Evolutionary conservation across 2,797 vertebrate species (phyloP).

Genomic region (Babyrousa celebensis): DNA sequence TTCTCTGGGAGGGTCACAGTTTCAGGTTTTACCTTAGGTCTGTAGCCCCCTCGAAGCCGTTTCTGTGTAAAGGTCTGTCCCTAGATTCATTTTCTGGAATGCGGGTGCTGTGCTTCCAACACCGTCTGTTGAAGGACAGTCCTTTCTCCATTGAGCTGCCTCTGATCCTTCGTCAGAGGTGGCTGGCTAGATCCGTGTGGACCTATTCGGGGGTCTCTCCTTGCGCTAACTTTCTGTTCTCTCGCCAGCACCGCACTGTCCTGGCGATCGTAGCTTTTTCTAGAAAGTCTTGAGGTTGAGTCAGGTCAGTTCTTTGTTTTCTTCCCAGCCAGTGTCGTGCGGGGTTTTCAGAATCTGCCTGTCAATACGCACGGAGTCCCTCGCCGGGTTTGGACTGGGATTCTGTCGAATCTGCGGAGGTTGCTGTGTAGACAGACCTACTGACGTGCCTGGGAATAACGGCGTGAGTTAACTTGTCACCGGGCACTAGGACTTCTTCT

Average conservation of each 20-base stretch:
- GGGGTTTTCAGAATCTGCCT: neutral
- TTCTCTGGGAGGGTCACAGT: neutral
- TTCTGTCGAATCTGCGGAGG: neutral
- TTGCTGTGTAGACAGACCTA: too few relatives aligned
- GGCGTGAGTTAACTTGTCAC: too few relatives aligned
- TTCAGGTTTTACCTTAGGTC: neutral
- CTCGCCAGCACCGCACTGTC: neutral
- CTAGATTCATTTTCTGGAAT: neutral
- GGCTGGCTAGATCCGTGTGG: too few relatives aligned
- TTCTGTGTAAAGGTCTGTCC: neutral
- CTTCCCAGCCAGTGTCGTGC: neutral
- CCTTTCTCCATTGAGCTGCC: too few relatives aligned
- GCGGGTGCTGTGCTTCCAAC: neutral
- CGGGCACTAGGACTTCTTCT: too few relatives aligned
- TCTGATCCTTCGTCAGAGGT: neutral
- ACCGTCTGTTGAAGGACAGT: neutral
- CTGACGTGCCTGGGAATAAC: too few relatives aligned
- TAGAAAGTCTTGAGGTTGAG: neutral
- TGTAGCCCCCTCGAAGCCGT: neutral
- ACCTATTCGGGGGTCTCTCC: neutral
- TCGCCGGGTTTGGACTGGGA: neutral
- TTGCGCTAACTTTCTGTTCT: too few relatives aligned
- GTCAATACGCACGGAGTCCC: neutral
- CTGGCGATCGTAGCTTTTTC: neutral
- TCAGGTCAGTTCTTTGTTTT: neutral